Conservation (phyloP, 2,888 invertebrate genomes). For the Boloria selene region DNA sequence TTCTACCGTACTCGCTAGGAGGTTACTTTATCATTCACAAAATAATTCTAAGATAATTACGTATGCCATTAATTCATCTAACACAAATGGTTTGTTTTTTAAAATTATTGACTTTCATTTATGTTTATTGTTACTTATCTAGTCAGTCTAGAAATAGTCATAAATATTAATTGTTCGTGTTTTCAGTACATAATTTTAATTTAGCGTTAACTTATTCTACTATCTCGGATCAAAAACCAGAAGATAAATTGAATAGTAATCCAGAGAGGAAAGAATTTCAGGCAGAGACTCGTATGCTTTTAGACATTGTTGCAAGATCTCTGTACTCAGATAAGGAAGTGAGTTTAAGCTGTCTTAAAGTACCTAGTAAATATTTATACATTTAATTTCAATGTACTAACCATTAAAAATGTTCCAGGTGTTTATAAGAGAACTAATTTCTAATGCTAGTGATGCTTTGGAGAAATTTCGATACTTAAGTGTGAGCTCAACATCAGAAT, state of each 20-base stretch:
- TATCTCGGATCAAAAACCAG: constrained; percentile 53
- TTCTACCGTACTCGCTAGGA: constrained; percentile 52
- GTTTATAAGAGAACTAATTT: constrained; percentile 96
- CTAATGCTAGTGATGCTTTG: constrained; percentile 98
- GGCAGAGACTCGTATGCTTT: constrained; percentile 96
- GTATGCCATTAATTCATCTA: constrained; percentile 42
- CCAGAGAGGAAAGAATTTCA: constrained; percentile 95
- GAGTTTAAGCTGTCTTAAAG: constrained; percentile 40
- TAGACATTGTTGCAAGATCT: constrained; percentile 98
- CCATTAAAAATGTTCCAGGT: constrained; percentile 82
- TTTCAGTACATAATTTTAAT: constrained; percentile 31
- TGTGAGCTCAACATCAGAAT: constrained; percentile 80
- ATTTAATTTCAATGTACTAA: not conserved
- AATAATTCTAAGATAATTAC: constrained; percentile 51
- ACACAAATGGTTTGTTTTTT: constrained; percentile 39
- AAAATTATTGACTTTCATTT: constrained; percentile 23
- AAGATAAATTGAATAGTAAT: constrained; percentile 79
- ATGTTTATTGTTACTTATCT: constrained; percentile 20
- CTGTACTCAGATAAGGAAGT: constrained; percentile 98
- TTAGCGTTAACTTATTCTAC: constrained; percentile 48
- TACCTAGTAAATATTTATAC: not conserved
- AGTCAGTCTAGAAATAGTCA: not conserved
- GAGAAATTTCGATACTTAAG: constrained; percentile 95
- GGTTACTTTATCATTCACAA: constrained; percentile 57
- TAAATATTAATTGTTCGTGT: not conserved